These are phyloP conservation scores for Spialia ferax DNA, from an alignment of 2,888 invertebrate genomes.

Conservation along the genomic window DNA sequence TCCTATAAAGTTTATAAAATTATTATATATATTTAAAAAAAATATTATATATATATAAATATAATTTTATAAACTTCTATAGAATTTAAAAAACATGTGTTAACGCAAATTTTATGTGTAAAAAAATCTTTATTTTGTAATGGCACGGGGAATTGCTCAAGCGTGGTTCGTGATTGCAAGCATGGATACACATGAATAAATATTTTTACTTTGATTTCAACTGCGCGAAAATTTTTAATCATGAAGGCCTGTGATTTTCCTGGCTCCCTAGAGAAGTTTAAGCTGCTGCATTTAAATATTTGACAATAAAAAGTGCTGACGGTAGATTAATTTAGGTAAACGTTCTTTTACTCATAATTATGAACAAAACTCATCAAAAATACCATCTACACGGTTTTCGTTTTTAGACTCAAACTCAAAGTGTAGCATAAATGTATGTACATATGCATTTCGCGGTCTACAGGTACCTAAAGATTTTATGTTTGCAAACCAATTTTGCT, in stretches of 20 bases:
- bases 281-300: neutral
- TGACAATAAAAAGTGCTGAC: neutral
- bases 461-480: too few species aligned
- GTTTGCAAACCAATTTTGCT: too few species aligned
- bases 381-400: too few species aligned
- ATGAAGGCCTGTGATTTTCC: conserved; percentile 16
- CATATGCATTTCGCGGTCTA: too few species aligned
- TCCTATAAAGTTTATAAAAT: too few species aligned
- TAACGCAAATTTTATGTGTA: conserved; percentile 10
- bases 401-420: too few species aligned
- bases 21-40: too few species aligned
- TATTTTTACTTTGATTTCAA: conserved; percentile 20
- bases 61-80: too few species aligned
- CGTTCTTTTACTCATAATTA: too few species aligned
- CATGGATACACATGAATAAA: conserved; percentile 23
- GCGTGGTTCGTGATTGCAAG: conserved; percentile 20
- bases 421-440: too few species aligned
- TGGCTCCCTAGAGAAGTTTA: conserved; percentile 1
- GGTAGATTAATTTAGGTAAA: neutral
- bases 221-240: conserved; percentile 21
- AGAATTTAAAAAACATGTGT: neutral
- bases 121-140: conserved; percentile 20
- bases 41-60: too few species aligned
- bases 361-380: too few species aligned
- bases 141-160: conserved; percentile 17